A percentile compares a stretch with the other conserved stretches of the same genome.
Conservation (phyloP, 1,140 invertebrate species). For the Nebria ingens region DNA sequence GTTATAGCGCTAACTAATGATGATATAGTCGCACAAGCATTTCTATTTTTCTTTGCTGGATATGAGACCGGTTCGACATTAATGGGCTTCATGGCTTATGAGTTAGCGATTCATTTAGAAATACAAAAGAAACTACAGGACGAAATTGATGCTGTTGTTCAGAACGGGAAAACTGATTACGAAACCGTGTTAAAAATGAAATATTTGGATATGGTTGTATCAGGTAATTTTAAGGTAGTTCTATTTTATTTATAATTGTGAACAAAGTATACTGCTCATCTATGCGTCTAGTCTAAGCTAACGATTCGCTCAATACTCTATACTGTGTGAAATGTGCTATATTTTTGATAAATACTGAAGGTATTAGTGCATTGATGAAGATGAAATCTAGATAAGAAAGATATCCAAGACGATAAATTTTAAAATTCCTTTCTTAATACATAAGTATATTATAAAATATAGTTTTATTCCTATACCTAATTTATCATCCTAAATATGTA, state of each 20-base stretch:
- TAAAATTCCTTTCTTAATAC: too few species aligned
- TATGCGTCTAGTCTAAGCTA: too few species aligned
- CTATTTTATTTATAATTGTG: too few species aligned
- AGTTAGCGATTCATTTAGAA: slow-evolving; percentile 42
- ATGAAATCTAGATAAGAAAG: too few species aligned
- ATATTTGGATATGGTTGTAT: slow-evolving; percentile 27
- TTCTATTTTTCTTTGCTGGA: slow-evolving; percentile 30
- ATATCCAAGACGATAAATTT: too few species aligned
- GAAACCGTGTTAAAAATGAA: slow-evolving; percentile 23
- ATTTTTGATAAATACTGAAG: too few species aligned
- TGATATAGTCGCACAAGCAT: slow-evolving; percentile 26
- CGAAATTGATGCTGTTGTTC: slow-evolving; percentile 25
- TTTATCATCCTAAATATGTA: not conserved
- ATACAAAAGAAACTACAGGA: slow-evolving; percentile 34
- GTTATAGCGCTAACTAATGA: slow-evolving; percentile 10
- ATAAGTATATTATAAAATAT: slow-evolving; percentile 10
- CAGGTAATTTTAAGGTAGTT: too few species aligned
- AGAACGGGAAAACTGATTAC: slow-evolving; percentile 17
- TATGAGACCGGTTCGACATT: slow-evolving; percentile 24
- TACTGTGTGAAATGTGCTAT: too few species aligned
- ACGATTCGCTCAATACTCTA: too few species aligned
- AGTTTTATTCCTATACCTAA: not conserved
- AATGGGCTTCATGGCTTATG: slow-evolving; percentile 29
- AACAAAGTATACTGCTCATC: too few species aligned
- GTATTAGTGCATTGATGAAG: too few species aligned